Base-by-base conservation (phyloP, 2,888 invertebrate genomes). In the Parthenolecanium corni region DNA sequence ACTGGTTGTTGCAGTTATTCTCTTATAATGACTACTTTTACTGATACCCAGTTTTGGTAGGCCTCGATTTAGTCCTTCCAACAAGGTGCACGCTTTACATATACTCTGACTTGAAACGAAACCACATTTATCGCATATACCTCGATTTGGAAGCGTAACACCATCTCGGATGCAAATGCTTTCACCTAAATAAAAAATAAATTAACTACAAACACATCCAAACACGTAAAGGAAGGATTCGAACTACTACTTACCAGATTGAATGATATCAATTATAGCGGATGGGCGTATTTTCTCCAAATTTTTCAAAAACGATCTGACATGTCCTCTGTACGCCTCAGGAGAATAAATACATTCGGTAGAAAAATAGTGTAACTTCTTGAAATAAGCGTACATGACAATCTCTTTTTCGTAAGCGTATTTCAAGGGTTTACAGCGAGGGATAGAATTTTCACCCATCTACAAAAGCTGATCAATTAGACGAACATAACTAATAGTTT, bases 341-440 rank as follows among this genome's bases (percentile, higher is more conserved):
- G 98, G 98, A 1, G 97, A 92, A 77, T 96, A 98, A 52, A 94
- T 85, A 76, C 98, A 98, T 75, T 99, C 98, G 0, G 98, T 98
- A 2, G 96, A 96, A 75, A 98, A 99, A 73, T 98, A 98, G 9
- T 96, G 85, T 25, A 98, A 76, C 71, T 90, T 89, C 73, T 92
- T 91, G 73, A 90, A 96, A 73, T 97, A 91, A 0, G 98, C 97
- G 76, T 98, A 96, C 92, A 96, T 93, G 0, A 97, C 98, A 71
- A 98, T 98, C 77, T 98, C 98, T 72, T 97, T 97, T 74, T 98
- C 98, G 73, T 96, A 98, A 0, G 93, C 85, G 73, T 96, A 97
- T 73, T 97, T 97, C 44, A 97, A 81, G 0, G 96, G 96, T 72
- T 97, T 97, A 18, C 93, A 93, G 69, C 96, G 79, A 1, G 92